phyloP scores from a whole-genome alignment of 2,113 vertebrate species.

The Varanus salvator region DNA sequence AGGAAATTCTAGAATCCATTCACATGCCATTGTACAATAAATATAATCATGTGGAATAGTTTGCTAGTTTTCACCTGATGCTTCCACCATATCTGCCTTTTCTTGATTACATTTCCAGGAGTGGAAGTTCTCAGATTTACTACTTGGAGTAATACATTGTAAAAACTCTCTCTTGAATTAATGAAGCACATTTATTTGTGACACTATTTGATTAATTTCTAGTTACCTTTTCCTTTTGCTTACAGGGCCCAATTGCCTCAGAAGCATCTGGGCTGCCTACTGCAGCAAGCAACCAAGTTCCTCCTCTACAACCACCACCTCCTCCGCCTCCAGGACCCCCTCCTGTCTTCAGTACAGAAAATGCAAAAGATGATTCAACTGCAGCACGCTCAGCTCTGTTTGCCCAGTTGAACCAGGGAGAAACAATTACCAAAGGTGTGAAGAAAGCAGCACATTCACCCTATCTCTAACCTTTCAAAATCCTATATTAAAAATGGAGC shows the following conservation, averaged over 20 bases:
- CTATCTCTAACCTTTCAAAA: too few relatives aligned
- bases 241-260: slow-evolving; percentile 88
- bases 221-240: neutral
- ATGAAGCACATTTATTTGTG: neutral
- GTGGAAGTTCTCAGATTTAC: neutral
- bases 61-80: neutral
- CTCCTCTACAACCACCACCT: slow-evolving; percentile 71
- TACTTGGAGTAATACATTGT: neutral
- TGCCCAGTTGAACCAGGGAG: slow-evolving; percentile 94
- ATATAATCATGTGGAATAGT: neutral
- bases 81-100: neutral
- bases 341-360: slow-evolving; percentile 76
- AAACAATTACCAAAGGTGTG: slow-evolving; percentile 91
- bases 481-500: too few relatives aligned
- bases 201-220: neutral
- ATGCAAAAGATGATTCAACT: slow-evolving; percentile 67
- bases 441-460: neutral
- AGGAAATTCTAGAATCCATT: neutral
- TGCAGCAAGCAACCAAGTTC: slow-evolving; percentile 69
- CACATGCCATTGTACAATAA: neutral
- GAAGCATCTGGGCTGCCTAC: slow-evolving; percentile 66
- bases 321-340: slow-evolving; percentile 86
- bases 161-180: neutral
- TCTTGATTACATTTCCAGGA: neutral
- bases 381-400: slow-evolving; percentile 88